A percentile compares a stretch with the other conserved stretches of the same genome.
These are phyloP conservation scores for Sarcophaga carnaria DNA, from an alignment of 2,888 invertebrate species.

Conservation along the genomic window DNA sequence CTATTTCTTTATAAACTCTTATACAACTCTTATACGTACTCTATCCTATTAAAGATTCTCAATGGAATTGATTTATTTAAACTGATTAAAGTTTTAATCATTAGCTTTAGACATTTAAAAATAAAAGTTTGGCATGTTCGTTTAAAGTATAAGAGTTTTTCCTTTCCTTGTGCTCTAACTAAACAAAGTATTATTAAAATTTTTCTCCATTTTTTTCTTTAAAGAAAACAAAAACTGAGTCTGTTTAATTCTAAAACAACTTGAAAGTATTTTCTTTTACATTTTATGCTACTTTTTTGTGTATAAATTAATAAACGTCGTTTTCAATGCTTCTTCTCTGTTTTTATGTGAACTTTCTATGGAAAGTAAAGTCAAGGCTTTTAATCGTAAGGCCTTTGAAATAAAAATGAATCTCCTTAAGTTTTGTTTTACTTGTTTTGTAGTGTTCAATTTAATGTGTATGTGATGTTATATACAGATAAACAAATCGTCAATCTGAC, in stretches of 20 bases:
- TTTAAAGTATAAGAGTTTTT: neutral
- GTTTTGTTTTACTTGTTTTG: conserved; percentile 82
- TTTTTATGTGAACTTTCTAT: neutral
- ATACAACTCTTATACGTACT: too few relatives aligned
- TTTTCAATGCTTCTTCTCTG: neutral
- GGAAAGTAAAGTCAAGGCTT: conserved; percentile 11
- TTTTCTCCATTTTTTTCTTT: neutral
- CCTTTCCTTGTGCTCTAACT: neutral
- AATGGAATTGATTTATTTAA: too few relatives aligned
- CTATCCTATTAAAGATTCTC: too few relatives aligned
- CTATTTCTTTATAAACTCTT: too few relatives aligned
- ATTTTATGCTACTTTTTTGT: neutral
- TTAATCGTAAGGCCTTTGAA: conserved; percentile 10
- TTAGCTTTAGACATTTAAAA: too few relatives aligned
- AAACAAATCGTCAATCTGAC: conserved; percentile 78
- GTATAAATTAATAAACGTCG: neutral
- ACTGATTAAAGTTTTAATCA: too few relatives aligned
- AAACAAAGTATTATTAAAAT: too few relatives aligned
- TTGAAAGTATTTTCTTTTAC: neutral
- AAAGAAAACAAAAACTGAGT: neutral
- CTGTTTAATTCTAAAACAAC: neutral
- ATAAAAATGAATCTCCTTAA: conserved; percentile 78
- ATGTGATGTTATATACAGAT: conserved; percentile 80
- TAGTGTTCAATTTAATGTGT: conserved; percentile 81
- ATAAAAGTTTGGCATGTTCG: too few relatives aligned